Conservation (phyloP, 1,140 invertebrate species). For the Drosophila carrolli region DNA sequence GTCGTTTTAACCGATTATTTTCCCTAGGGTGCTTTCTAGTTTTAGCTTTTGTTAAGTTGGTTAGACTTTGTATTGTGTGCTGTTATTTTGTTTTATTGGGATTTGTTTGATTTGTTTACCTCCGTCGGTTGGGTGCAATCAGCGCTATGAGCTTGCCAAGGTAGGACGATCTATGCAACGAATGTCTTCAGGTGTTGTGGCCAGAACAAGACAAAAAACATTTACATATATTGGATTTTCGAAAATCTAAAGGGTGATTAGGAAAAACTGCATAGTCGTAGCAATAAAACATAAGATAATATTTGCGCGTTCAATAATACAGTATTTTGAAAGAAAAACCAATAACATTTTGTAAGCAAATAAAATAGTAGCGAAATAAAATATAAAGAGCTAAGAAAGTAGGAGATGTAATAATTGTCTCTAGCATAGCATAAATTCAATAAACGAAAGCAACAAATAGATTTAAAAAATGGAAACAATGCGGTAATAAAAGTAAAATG, state of each 20-base stretch:
- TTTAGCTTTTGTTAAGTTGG: background rate
- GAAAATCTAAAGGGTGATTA: background rate
- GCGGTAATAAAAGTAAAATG: constrained; percentile 1
- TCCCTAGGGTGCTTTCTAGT: background rate
- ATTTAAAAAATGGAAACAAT: background rate
- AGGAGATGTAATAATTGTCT: background rate
- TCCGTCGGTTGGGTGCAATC: constrained; percentile 47
- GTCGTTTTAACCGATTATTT: no score
- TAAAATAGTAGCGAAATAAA: background rate
- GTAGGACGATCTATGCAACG: constrained; percentile 48
- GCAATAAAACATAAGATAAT: no score
- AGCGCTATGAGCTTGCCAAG: constrained; percentile 42
- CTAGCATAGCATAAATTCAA: background rate
- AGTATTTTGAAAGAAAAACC: no score
- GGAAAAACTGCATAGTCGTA: background rate
- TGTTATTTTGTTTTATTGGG: background rate
- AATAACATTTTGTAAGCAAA: background rate
- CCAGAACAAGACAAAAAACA: constrained; percentile 37
- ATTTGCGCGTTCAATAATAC: no score
- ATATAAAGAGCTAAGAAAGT: background rate
- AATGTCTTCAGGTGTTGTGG: constrained; percentile 38
- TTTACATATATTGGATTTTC: constrained; percentile 27
- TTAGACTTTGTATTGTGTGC: constrained; percentile 3
- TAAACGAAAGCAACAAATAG: background rate
- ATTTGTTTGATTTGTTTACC: constrained; percentile 37